Percentiles rank a stretch among this genome's conserved stretches.
These are phyloP conservation scores for Smittia sp. DNA, from an alignment of 2,888 invertebrate genomes.

Conservation along the genomic window DNA sequence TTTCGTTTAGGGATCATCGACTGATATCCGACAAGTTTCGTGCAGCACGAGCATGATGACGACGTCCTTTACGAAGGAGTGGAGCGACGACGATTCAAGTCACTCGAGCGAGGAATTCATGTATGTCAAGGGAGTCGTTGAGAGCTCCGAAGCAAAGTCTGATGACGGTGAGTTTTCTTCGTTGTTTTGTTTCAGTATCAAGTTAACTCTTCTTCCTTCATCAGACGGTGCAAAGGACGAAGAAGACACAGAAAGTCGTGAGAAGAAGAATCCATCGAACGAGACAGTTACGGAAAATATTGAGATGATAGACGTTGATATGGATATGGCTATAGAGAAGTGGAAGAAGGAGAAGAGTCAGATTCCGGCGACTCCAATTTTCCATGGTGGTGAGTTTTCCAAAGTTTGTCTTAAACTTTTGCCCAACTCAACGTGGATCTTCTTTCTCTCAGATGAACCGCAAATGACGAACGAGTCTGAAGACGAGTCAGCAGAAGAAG, in stretches of 20 bases:
- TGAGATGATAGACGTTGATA: neutral
- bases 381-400: neutral
- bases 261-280: neutral
- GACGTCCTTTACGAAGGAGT: slow-evolving; percentile 44
- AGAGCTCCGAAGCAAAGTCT: slow-evolving; percentile 42
- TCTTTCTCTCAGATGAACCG: slow-evolving; percentile 43
- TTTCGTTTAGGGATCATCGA: slow-evolving; percentile 19
- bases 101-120: slow-evolving; percentile 49
- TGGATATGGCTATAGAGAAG: neutral
- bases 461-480: slow-evolving; percentile 46
- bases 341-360: neutral
- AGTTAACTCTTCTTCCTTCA: slow-evolving; percentile 26
- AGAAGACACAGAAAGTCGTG: slow-evolving; percentile 47
- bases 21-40: slow-evolving; percentile 44
- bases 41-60: slow-evolving; percentile 43
- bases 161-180: slow-evolving; percentile 35
- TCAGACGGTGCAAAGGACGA: slow-evolving; percentile 50
- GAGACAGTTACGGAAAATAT: neutral
- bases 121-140: slow-evolving; percentile 46
- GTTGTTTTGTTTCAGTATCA: neutral
- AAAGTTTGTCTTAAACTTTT: neutral
- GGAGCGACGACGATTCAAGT: slow-evolving; percentile 53
- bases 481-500: slow-evolving; percentile 61
- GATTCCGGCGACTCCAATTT: neutral
- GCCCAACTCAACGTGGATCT: no score